Evolutionary conservation across 2,888 invertebrate species (phyloP).

Genomic region (Aphodius granarius): DNA sequence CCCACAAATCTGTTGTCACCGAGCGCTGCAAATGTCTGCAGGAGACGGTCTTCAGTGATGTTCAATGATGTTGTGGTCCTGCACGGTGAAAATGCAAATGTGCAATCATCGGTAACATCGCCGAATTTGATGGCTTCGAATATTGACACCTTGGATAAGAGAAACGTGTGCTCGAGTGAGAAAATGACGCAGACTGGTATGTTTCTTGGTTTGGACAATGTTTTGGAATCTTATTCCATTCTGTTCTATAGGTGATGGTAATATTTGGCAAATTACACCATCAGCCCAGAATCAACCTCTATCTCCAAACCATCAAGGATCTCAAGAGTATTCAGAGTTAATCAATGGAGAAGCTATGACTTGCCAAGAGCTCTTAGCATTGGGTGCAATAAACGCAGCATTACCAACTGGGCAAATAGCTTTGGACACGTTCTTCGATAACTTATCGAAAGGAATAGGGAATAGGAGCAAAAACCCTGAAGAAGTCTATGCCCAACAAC

Average conservation of each 20-base stretch:
- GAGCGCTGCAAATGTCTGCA: constrained; percentile 64
- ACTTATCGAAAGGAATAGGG: constrained; percentile 39
- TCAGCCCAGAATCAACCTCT: constrained; percentile 40
- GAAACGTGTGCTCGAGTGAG: constrained; percentile 78
- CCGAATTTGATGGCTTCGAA: constrained; percentile 43
- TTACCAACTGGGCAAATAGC: constrained; percentile 85
- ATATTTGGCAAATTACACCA: constrained; percentile 64
- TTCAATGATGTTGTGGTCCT: constrained; percentile 83
- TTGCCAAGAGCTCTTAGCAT: constrained; percentile 88
- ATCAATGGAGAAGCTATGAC: constrained; percentile 71
- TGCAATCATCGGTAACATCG: constrained; percentile 41
- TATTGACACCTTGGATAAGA: constrained; percentile 53
- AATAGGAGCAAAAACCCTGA: constrained; percentile 42
- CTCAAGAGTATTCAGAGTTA: constrained; percentile 60
- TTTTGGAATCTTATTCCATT: background rate
- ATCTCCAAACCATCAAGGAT: constrained; percentile 48
- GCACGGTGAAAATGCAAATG: constrained; percentile 58
- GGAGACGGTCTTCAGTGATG: constrained; percentile 83
- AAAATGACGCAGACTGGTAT: constrained; percentile 86
- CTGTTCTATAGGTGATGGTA: constrained; percentile 61
- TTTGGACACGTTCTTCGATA: constrained; percentile 79
- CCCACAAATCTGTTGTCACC: constrained; percentile 74
- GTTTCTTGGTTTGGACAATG: background rate
- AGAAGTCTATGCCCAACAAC: constrained; percentile 44
- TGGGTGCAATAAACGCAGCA: constrained; percentile 90